phyloP scores from a whole-genome alignment of 2,888 invertebrate genomes.

The Agrochola litura region DNA sequence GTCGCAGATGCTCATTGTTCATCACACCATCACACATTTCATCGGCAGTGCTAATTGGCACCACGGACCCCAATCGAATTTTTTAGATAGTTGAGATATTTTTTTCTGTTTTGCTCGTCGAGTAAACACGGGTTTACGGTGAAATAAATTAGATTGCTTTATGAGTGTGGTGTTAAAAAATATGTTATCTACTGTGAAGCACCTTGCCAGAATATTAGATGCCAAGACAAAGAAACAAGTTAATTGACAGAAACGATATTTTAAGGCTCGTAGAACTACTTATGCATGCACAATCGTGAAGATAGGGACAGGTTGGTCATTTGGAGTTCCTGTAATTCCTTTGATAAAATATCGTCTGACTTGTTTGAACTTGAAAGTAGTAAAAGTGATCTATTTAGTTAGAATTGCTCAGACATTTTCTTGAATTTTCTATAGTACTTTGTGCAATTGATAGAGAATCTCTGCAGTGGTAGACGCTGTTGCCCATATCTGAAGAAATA shows the following conservation, averaged over 20 bases:
- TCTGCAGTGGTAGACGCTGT: background rate
- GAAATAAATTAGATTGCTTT: constrained; percentile 46
- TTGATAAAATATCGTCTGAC: background rate
- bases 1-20: constrained; percentile 72
- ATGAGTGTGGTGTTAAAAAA: constrained; percentile 20
- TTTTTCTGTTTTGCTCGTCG: constrained; percentile 46
- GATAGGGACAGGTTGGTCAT: background rate
- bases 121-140: constrained; percentile 46
- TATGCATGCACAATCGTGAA: background rate
- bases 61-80: constrained; percentile 64
- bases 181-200: background rate
- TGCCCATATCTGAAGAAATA: background rate
- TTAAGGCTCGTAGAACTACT: background rate
- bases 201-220: constrained; percentile 2
- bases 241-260: background rate
- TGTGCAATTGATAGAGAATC: background rate
- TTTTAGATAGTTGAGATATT: constrained; percentile 61
- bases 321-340: background rate
- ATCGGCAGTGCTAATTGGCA: constrained; percentile 80
- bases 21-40: constrained; percentile 74
- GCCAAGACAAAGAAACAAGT: background rate
- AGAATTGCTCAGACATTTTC: background rate
- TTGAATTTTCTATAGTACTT: background rate
- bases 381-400: background rate
- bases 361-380: background rate